These are phyloP conservation scores for Acinonyx jubatus DNA, from an alignment of 2,113 vertebrate genomes.

Conservation along the genomic window DNA sequence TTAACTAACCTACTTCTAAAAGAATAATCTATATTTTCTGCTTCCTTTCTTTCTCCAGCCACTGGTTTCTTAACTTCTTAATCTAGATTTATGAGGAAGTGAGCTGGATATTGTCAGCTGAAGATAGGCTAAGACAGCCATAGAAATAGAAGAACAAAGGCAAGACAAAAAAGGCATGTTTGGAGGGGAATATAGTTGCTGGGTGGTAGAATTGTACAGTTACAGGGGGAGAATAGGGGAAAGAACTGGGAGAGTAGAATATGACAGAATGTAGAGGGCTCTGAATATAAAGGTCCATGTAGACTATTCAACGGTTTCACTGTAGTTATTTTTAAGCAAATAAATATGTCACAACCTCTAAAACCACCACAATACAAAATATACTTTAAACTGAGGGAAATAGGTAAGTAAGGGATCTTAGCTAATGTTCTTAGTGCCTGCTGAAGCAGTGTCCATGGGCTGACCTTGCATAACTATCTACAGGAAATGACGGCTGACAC, in stretches of 20 bases:
- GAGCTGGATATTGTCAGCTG: neutral
- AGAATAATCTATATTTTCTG: neutral
- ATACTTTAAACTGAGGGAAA: neutral
- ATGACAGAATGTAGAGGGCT: neutral
- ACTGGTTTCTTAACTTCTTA: neutral
- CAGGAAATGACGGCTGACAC: neutral
- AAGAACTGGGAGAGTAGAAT: neutral
- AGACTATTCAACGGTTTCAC: neutral
- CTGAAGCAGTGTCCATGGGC: neutral
- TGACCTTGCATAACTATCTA: neutral
- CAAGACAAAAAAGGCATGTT: neutral
- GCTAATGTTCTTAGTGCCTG: neutral
- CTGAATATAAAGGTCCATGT: neutral
- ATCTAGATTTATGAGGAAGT: neutral
- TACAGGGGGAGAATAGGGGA: neutral
- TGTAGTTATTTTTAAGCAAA: neutral
- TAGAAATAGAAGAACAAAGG: neutral
- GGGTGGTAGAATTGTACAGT: neutral
- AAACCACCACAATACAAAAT: neutral
- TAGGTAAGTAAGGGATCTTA: neutral
- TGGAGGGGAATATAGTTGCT: neutral
- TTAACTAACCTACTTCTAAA: neutral
- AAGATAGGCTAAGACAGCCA: neutral
- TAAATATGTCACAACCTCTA: neutral
- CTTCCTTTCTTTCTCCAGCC: neutral